Conservation (phyloP, 2,888 invertebrate genomes). For the Drosophila rubida region DNA sequence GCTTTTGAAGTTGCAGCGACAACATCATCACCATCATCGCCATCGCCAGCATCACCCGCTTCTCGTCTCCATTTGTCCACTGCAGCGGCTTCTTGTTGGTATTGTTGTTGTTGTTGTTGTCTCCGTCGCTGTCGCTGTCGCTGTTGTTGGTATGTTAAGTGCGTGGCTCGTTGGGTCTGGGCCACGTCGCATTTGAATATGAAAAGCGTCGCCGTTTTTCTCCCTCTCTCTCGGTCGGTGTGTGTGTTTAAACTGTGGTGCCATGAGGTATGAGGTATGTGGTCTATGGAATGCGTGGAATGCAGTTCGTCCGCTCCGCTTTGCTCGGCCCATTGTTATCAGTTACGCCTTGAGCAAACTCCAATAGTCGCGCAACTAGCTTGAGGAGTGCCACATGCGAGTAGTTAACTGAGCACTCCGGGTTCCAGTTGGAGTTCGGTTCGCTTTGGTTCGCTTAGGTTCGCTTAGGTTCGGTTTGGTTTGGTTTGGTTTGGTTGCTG, state of each 20-base stretch:
- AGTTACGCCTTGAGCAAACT: constrained; percentile 40
- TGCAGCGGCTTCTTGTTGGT: constrained; percentile 60
- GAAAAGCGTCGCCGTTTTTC: constrained; percentile 58
- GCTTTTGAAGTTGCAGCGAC: constrained; percentile 79
- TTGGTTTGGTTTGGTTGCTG: constrained; percentile 5
- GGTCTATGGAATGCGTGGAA: constrained; percentile 67
- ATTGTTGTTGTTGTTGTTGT: constrained; percentile 59
- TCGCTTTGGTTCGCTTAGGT: too few species aligned
- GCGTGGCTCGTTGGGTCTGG: constrained; percentile 59
- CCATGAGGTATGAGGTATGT: constrained; percentile 42
- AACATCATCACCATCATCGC: constrained; percentile 61
- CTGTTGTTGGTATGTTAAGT: constrained; percentile 70
- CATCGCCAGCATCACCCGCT: constrained; percentile 41
- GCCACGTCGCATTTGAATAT: constrained; percentile 71
- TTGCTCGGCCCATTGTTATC: constrained; percentile 51
- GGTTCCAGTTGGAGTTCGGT: not conserved
- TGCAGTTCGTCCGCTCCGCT: constrained; percentile 58
- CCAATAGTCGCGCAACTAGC: constrained; percentile 12
- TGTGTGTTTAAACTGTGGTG: constrained; percentile 34
- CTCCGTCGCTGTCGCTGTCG: constrained; percentile 25
- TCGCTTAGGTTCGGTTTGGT: not conserved
- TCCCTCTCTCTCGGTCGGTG: too few species aligned
- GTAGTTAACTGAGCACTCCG: not conserved
- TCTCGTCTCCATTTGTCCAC: constrained; percentile 51
- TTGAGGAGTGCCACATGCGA: constrained; percentile 54